Base-by-base conservation (phyloP, 2,888 invertebrate genomes). In the Oxytorus armatus region DNA sequence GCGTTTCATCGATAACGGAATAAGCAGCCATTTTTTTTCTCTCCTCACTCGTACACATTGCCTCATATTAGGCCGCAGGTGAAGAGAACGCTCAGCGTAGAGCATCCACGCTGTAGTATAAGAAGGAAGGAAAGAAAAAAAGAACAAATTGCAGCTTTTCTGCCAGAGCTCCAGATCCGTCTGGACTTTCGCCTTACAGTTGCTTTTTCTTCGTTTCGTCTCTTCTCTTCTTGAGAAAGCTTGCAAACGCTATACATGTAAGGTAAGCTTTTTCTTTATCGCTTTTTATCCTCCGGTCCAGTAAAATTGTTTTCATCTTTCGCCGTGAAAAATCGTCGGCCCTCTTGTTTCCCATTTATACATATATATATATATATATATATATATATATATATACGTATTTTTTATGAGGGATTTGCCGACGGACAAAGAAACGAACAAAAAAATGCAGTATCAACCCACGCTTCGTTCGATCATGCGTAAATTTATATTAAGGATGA, bases 281-380 rank as follows among this genome's bases (percentile, higher is more conserved):
- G 29, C 18, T 47, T 47, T 33, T 73, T 47, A 74, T 61, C 53
- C 65, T 44, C 25, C 44, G 33, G 53, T 77, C 74, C 44, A 23
- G 21, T 66, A 39, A 77, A 81, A 81, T 81, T 79, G 76, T 82
- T 82, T 77, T 61, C 76, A 76, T 82, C 49, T 42, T 33, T 66
- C 51, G 59, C 53, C 39, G 59, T 44, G 47, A 61, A 73, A 81
- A 82, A 81, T 77, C 51, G 66, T 39, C 47, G 51, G 57, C 42
- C 70, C 51, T 49, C 66, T 36, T 16, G 70, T 42, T 33, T 61
- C 29, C 25, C 23, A 3, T 44, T n/a, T 21, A 25, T 29, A 16
- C 18, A 25, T 14, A 1, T 53, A 14, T 25, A 29, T 29, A 29
- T 39, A 29, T n/a, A n/a, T n/a, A n/a, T n/a, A n/a, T n/a, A n/a